Evolutionary conservation across 2,797 vertebrate species (phyloP).

Genomic region (Etheostoma nigrum): DNA sequence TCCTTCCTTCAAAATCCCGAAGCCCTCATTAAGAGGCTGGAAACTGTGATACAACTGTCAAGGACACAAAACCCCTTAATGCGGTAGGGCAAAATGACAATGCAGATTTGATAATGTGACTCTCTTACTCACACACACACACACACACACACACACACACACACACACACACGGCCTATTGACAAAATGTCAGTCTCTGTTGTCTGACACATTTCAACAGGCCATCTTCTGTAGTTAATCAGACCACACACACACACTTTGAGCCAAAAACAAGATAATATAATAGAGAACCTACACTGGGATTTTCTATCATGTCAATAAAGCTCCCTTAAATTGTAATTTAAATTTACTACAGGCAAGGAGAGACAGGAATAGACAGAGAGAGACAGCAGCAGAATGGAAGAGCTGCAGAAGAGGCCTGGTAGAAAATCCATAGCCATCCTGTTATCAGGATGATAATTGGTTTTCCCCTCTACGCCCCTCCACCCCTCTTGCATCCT

Average conservation of each 20-base stretch:
- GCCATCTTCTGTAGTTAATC: conserved; percentile 67
- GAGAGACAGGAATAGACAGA: conserved; percentile 50
- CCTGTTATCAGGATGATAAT: conserved; percentile 82
- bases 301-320: conserved; percentile 49
- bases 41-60: conserved; percentile 22
- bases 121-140: conserved; percentile 31
- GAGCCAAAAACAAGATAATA: conserved; percentile 28
- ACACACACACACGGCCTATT: conserved; percentile 10
- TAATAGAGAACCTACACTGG: conserved; percentile 22
- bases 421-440: conserved; percentile 81
- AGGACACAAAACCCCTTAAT: conserved; percentile 44
- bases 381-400: conserved; percentile 41
- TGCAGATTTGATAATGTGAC: conserved; percentile 62
- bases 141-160: conserved; percentile 18
- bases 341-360: conserved; percentile 47
- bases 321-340: conserved; percentile 51
- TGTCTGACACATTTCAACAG: conserved; percentile 72
- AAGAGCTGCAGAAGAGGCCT: conserved; percentile 62
- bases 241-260: conserved; percentile 35
- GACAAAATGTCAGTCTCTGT: conserved; percentile 72
- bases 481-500: conserved; percentile 40
- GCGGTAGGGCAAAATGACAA: conserved; percentile 56
- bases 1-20: background rate
- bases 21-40: background rate
- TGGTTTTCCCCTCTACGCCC: conserved; percentile 69